Evolutionary conservation across 2,113 vertebrate species (phyloP).

Genomic region (Elanoides forficatus): DNA sequence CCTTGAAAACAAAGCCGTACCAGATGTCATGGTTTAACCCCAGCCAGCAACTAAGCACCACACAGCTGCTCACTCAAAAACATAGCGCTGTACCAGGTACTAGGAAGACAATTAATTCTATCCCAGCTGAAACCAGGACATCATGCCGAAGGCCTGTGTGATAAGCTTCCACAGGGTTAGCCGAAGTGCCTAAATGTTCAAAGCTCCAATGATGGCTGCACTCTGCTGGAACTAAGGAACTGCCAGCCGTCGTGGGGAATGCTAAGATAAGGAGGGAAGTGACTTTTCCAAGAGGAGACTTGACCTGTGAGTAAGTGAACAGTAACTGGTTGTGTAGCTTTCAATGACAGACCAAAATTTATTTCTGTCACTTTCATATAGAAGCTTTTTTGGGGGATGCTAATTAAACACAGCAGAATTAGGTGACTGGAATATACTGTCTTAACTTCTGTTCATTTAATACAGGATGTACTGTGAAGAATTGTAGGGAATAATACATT

Average conservation of each 20-base stretch:
- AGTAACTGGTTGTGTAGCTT: not conserved
- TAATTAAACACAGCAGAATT: not conserved
- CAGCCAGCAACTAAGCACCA: no score
- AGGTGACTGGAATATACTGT: not conserved
- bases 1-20: not conserved
- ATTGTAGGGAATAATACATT: not conserved
- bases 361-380: not conserved
- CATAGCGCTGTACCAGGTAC: no score
- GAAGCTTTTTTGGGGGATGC: not conserved
- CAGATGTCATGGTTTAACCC: not conserved
- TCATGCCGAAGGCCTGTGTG: not conserved
- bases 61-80: no score
- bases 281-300: not conserved
- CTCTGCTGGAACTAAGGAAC: not conserved
- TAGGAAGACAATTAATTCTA: no score
- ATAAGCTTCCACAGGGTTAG: not conserved
- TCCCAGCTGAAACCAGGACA: no score
- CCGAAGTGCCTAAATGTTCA: not conserved
- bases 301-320: not conserved
- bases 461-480: not conserved
- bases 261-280: not conserved
- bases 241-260: accelerated
- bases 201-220: not conserved
- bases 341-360: not conserved
- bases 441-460: not conserved